These are phyloP conservation scores for Anolis sagrei DNA, from an alignment of 2,113 vertebrate genomes.

Conservation along the genomic window DNA sequence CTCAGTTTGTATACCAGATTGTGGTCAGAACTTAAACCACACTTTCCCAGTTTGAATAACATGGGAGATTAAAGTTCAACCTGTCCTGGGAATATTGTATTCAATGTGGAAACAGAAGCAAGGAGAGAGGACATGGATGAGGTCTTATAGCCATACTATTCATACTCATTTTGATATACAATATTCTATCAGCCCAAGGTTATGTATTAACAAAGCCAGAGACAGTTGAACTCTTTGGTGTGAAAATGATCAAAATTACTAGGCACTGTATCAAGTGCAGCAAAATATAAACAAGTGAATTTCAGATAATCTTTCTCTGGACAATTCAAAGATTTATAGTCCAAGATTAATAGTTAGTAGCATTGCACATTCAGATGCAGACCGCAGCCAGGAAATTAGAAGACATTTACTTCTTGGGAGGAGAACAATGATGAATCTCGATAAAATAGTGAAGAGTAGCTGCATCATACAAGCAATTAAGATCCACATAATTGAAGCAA, in stretches of 20 bases:
- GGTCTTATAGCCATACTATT: background rate
- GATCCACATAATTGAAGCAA: too few relatives aligned
- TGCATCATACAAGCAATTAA: too few relatives aligned
- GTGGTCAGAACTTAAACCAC: background rate
- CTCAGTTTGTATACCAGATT: background rate
- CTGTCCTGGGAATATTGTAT: background rate
- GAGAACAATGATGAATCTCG: too few relatives aligned
- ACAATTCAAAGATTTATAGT: conserved; percentile 24
- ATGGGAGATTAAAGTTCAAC: background rate
- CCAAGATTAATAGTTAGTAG: conserved; percentile 68
- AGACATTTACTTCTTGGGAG: too few relatives aligned
- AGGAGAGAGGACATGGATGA: too few relatives aligned
- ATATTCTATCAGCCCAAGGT: background rate
- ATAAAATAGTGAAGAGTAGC: too few relatives aligned
- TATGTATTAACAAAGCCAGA: conserved; percentile 59
- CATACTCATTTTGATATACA: background rate
- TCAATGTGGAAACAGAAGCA: background rate
- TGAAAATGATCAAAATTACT: conserved; percentile 80
- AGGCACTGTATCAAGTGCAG: conserved; percentile 65
- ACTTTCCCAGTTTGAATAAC: background rate
- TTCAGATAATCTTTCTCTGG: conserved; percentile 52
- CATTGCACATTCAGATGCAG: too few relatives aligned
- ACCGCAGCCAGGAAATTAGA: too few relatives aligned
- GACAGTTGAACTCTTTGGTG: conserved; percentile 78
- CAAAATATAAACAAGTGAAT: conserved; percentile 68